Conservation (phyloP, 2,888 invertebrate species). For the Stramonita haemastoma region DNA sequence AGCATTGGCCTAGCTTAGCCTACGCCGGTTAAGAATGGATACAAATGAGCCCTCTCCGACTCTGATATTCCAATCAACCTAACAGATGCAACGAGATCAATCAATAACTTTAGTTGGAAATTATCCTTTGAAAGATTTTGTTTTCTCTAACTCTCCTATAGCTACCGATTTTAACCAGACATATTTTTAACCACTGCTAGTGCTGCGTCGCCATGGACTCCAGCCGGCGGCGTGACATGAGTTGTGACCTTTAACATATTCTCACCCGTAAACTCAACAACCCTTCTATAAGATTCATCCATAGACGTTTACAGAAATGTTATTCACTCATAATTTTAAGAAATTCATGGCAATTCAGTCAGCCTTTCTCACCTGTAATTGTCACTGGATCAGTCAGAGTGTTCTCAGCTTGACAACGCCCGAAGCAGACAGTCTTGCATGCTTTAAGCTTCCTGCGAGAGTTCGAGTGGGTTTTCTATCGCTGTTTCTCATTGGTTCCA, state of each 20-base stretch:
- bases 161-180: not conserved
- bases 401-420: constrained; percentile 21
- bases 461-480: not conserved
- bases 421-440: not conserved
- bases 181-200: not conserved
- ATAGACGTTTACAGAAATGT: not conserved
- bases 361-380: constrained; percentile 17
- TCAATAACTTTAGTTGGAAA: not conserved
- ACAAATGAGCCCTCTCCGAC: not conserved
- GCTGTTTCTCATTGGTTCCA: constrained; percentile 3
- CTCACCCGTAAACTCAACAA: not conserved
- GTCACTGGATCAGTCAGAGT: not conserved
- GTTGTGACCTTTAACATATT: not conserved
- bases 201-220: constrained; percentile 5
- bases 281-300: not conserved
- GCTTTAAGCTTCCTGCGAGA: constrained; percentile 5
- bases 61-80: not conserved
- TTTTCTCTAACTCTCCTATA: not conserved
- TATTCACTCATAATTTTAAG: not conserved
- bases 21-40: not conserved
- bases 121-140: not conserved
- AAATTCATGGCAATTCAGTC: not conserved
- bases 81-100: not conserved
- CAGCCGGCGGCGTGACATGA: not conserved
- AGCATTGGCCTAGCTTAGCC: no score